Percentiles rank a stretch among this genome's conserved stretches.
phyloP scores from a whole-genome alignment of 2,888 invertebrate species.

The Agrotis ipsilon region DNA sequence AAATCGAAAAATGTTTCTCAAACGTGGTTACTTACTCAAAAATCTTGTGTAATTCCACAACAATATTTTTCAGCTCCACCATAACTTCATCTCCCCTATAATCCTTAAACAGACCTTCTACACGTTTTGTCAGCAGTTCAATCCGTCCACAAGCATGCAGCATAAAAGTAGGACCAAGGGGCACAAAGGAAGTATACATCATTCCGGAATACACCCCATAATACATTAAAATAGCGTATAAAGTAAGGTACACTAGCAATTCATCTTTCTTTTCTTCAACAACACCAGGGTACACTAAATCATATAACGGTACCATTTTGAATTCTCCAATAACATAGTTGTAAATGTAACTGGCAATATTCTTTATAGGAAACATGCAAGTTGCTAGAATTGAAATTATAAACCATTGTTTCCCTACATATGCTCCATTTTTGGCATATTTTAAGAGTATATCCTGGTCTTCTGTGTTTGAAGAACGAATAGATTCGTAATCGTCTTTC shows the following conservation, averaged over 20 bases:
- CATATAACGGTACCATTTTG: slow-evolving; percentile 66
- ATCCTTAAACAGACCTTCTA: slow-evolving; percentile 66
- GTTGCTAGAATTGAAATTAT: slow-evolving; percentile 27
- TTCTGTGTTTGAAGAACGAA: slow-evolving; percentile 32
- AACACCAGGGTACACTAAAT: slow-evolving; percentile 67
- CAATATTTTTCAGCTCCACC: slow-evolving; percentile 64
- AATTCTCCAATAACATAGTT: slow-evolving; percentile 62
- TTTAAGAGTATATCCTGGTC: slow-evolving; percentile 56
- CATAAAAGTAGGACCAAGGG: slow-evolving; percentile 75
- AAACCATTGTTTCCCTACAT: slow-evolving; percentile 40
- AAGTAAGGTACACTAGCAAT: slow-evolving; percentile 49
- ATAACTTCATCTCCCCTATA: slow-evolving; percentile 49
- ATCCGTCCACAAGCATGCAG: slow-evolving; percentile 78
- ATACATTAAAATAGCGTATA: slow-evolving; percentile 47
- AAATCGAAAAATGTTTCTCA: too few species aligned
- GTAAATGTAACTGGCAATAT: slow-evolving; percentile 55
- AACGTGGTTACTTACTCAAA: slow-evolving; percentile 61
- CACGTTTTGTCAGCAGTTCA: slow-evolving; percentile 68
- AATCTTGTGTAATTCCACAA: slow-evolving; percentile 67
- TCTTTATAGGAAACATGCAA: slow-evolving; percentile 62
- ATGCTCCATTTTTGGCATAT: slow-evolving; percentile 37
- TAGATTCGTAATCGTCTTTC: slow-evolving; percentile 66
- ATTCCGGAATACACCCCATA: slow-evolving; percentile 61
- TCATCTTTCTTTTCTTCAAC: slow-evolving; percentile 67
- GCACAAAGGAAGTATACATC: slow-evolving; percentile 72